Conservation (phyloP, 1,140 invertebrate genomes). For the Drosophila rhopaloa region DNA sequence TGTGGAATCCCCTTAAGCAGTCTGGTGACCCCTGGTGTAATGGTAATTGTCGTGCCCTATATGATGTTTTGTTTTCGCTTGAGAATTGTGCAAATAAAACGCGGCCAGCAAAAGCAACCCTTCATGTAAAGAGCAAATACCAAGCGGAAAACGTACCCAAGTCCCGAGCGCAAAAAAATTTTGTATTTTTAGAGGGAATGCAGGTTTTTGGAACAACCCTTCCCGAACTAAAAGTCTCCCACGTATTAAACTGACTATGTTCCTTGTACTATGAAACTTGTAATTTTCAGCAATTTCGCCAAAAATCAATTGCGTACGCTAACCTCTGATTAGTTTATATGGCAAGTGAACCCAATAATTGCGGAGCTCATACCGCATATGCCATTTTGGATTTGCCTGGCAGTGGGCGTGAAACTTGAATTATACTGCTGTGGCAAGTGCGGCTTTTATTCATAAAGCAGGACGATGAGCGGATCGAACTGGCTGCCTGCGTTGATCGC, state of each 20-base stretch:
- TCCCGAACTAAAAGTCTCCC: too few species aligned
- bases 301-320: conserved; percentile 49
- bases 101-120: conserved; percentile 47
- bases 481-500: conserved; percentile 40
- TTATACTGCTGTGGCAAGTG: conserved; percentile 55
- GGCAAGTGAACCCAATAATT: conserved; percentile 46
- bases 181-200: too few species aligned
- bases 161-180: too few species aligned
- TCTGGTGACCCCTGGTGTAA: not conserved
- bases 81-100: conserved; percentile 54
- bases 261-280: too few species aligned
- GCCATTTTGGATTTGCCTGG: conserved; percentile 69
- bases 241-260: too few species aligned
- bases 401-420: conserved; percentile 71
- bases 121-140: conserved; percentile 67
- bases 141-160: not conserved
- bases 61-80: conserved; percentile 10
- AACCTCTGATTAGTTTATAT: conserved; percentile 61
- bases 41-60: not conserved
- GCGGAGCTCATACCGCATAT: conserved; percentile 33
- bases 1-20: not conserved
- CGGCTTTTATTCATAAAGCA: conserved; percentile 5
- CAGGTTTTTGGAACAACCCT: too few species aligned
- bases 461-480: conserved; percentile 10
- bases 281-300: conserved; percentile 28